Evolutionary conservation across 2,113 vertebrate genomes (phyloP).

Genomic region (Plecotus auritus): DNA sequence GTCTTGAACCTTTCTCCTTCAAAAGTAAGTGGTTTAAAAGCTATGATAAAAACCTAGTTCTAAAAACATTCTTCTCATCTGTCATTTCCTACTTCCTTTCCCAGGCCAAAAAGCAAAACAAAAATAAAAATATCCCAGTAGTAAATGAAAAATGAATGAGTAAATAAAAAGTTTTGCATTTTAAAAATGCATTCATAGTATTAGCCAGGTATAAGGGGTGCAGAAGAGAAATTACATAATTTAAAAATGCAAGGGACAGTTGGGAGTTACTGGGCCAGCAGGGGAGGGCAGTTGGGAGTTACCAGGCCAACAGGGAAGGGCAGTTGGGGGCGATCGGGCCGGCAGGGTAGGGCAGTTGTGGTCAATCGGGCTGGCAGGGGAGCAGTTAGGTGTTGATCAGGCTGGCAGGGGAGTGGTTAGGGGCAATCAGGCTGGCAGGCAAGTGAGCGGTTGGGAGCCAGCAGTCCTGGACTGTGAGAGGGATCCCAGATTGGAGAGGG

Average conservation of each 20-base stretch:
- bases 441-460: too few relatives aligned
- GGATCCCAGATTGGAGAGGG: too few relatives aligned
- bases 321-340: too few relatives aligned
- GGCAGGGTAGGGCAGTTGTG: too few relatives aligned
- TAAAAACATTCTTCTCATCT: not conserved
- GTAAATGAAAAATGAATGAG: not conserved
- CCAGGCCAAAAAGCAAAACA: not conserved
- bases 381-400: too few relatives aligned
- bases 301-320: too few relatives aligned
- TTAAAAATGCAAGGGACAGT: not conserved
- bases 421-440: too few relatives aligned
- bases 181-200: not conserved
- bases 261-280: too few relatives aligned
- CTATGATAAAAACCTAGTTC: not conserved
- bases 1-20: not conserved
- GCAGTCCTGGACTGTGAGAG: too few relatives aligned
- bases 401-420: too few relatives aligned
- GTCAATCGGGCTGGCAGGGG: too few relatives aligned
- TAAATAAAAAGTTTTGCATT: not conserved
- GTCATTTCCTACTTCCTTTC: not conserved
- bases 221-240: not conserved
- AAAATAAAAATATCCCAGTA: not conserved
- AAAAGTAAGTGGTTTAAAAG: not conserved
- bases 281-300: too few relatives aligned
- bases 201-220: not conserved